Base-by-base conservation (phyloP, 2,113 vertebrate species). In the Microcebus lehilahytsara region DNA sequence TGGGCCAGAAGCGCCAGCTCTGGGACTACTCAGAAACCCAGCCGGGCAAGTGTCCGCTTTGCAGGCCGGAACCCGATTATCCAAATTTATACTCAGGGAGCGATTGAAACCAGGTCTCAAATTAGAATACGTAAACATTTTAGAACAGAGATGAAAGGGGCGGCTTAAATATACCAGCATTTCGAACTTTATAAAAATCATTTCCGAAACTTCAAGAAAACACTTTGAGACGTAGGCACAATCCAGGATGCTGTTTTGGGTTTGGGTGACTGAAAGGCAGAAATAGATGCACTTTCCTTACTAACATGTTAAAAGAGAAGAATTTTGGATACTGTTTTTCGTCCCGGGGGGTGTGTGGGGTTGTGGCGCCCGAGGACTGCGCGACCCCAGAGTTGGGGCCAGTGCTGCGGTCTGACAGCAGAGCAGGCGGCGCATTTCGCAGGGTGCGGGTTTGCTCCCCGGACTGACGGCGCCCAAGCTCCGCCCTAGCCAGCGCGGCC, bases 291-390 rank as follows among this genome's bases (percentile, higher is more conserved):
- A 0, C 9, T 40, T 17, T 71, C 6, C 34, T 62, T 5, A 34
- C 20, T 23, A 5, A 62, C 0, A 30, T 2, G n/a, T 5, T 34
- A 9, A 10, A 9, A 17, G 53, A 53, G 49, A 25, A 42, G 7
- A 74, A 25, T 0, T 60, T 40, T 25, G 46, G 37, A 16, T 2
- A 0, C 17, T 0, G 1, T 6, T 83, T 69, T 37, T 27, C 37
- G 3, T 3, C 2, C 5, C 4, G 1, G 23, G 23, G 77, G 6
- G n/a, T 0, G 23, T 34, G 25, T 2, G 37, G 25, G 46, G 9
- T 9, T 0, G 20, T 2, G 72, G 72, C 66, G 12, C 56, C 23
- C 8, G 8, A 58, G 22, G 22, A 42, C 14, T 3, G 27, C n/a
- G 0, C 0, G 11, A 10, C 49, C 49, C 12, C 3, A 1, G 20